Conservation (phyloP, 2,888 invertebrate species). For the Apamea monoglypha region DNA sequence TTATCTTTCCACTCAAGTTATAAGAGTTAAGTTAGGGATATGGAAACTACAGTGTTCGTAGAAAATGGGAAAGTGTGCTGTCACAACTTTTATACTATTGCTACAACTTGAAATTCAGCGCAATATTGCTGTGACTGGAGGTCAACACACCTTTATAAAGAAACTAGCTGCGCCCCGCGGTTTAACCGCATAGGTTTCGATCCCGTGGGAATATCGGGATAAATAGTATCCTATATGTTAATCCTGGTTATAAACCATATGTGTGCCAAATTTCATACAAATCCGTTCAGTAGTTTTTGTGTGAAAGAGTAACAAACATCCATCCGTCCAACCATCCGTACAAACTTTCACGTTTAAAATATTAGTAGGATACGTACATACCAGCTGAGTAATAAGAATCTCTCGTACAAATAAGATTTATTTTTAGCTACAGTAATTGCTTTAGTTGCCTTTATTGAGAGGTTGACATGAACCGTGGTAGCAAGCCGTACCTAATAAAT, state of each 20-base stretch:
- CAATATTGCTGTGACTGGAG: conserved; percentile 44
- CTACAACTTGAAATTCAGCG: conserved; percentile 37
- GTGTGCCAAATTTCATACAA: too few species aligned
- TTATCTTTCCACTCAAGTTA: conserved; percentile 47
- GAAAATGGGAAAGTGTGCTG: conserved; percentile 46
- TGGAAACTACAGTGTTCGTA: conserved; percentile 27
- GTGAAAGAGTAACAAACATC: too few species aligned
- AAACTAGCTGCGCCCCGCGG: too few species aligned
- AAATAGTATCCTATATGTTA: too few species aligned
- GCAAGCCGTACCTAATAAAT: neutral
- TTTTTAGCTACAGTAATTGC: conserved; percentile 7
- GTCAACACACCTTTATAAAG: conserved; percentile 51
- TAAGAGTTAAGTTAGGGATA: conserved; percentile 30
- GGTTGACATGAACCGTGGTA: neutral
- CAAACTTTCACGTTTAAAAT: too few species aligned
- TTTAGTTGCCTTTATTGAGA: conserved; percentile 2
- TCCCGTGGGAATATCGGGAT: too few species aligned
- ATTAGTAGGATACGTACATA: too few species aligned
- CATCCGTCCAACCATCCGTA: too few species aligned
- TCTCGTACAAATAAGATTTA: conserved; percentile 29
- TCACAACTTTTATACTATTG: conserved; percentile 42
- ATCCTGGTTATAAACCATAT: too few species aligned
- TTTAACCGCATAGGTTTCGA: too few species aligned
- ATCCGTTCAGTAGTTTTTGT: too few species aligned
- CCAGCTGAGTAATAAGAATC: conserved; percentile 22